Conservation (phyloP, 2,113 vertebrate genomes). For the Ptyas mucosa region DNA sequence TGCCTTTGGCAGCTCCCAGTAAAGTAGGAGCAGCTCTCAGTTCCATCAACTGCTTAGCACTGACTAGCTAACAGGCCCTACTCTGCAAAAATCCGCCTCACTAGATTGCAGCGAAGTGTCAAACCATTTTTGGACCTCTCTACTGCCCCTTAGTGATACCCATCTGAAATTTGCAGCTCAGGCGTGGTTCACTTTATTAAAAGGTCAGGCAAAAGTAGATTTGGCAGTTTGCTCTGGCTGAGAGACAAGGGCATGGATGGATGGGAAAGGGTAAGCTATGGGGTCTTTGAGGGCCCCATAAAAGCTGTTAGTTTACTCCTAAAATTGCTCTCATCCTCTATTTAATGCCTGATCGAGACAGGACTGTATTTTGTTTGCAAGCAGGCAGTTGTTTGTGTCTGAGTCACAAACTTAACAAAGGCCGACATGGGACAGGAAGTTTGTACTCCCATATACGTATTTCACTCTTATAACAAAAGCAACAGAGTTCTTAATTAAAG, state of each 20-base stretch:
- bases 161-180: background rate
- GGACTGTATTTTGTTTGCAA: background rate
- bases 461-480: background rate
- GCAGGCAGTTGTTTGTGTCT: conserved; percentile 24
- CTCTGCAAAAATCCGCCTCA: background rate
- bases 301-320: background rate
- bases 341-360: background rate
- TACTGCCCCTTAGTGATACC: background rate
- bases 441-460: background rate
- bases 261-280: background rate
- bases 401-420: conserved; percentile 42
- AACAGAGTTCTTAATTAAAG: background rate
- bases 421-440: conserved; percentile 40
- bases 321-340: background rate
- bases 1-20: background rate
- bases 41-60: background rate
- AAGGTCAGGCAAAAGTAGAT: background rate
- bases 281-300: background rate
- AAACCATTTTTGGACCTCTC: background rate
- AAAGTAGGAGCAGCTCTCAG: background rate
- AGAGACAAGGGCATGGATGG: background rate
- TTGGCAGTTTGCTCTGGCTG: background rate
- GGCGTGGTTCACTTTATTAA: background rate
- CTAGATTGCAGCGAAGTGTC: background rate
- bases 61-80: background rate